A percentile compares a stretch with the other conserved stretches of the same genome.
Evolutionary conservation across 2,113 vertebrate genomes (phyloP).

Genomic region (Athene noctua): DNA sequence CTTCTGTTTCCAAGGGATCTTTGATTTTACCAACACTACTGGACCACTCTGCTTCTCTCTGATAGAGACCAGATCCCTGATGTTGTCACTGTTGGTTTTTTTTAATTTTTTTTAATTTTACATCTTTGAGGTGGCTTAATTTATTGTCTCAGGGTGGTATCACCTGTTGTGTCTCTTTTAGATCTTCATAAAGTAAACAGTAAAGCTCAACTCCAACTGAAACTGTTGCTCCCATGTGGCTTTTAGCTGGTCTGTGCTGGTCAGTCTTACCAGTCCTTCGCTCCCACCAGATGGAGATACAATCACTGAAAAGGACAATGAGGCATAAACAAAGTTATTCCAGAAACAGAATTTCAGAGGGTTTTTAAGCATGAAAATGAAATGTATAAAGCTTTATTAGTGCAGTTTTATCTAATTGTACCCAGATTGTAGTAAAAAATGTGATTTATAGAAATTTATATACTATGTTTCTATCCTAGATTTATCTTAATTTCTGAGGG

Average conservation of each 20-base stretch:
- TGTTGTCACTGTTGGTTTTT: not conserved
- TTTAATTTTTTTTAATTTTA: not conserved
- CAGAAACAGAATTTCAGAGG: not conserved
- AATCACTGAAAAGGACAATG: not conserved
- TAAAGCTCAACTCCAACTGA: not conserved
- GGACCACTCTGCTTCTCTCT: not conserved
- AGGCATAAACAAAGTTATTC: not conserved
- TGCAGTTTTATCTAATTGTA: not conserved
- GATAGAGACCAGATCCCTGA: not conserved
- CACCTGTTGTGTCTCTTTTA: not conserved
- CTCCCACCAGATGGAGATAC: slow-evolving; percentile 30
- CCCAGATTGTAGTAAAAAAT: not conserved
- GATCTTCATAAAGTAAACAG: not conserved
- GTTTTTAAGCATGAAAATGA: not conserved
- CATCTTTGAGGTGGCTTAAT: not conserved
- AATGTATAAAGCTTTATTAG: not conserved
- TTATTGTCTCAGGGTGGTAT: not conserved
- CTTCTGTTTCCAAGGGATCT: not conserved
- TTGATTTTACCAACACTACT: not conserved
- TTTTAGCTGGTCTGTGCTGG: not conserved
- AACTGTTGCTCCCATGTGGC: not conserved
- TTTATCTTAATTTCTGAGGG: not conserved
- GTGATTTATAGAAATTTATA: not conserved
- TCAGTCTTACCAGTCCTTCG: not conserved
- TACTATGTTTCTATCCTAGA: not conserved